Evolutionary conservation across 2,888 invertebrate genomes (phyloP).

Genomic region (Morpho achilles): DNA sequence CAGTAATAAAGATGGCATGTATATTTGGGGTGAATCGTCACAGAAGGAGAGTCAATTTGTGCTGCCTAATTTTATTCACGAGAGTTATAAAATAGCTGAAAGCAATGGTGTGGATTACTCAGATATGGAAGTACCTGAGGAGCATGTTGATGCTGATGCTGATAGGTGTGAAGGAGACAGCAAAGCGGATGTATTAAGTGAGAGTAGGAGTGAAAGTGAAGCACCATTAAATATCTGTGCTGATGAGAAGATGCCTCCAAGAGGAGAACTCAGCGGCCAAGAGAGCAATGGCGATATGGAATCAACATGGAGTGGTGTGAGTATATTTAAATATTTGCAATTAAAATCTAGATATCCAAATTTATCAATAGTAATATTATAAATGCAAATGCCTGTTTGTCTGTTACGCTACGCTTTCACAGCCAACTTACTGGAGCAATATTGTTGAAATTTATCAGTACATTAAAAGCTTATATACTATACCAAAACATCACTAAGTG

Average conservation of each 20-base stretch:
- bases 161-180: constrained; percentile 52
- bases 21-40: constrained; percentile 66
- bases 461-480: too few species aligned
- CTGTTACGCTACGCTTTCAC: too few species aligned
- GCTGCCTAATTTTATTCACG: constrained; percentile 68
- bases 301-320: constrained; percentile 86
- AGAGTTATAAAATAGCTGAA: constrained; percentile 68
- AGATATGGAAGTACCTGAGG: constrained; percentile 41
- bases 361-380: too few species aligned
- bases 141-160: constrained; percentile 35
- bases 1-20: constrained; percentile 48
- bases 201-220: constrained; percentile 53
- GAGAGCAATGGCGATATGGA: constrained; percentile 92
- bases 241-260: constrained; percentile 92
- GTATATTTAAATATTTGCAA: constrained; percentile 27
- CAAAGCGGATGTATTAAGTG: constrained; percentile 62
- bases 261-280: constrained; percentile 92
- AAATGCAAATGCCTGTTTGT: too few species aligned
- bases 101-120: constrained; percentile 54
- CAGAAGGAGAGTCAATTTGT: constrained; percentile 66
- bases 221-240: constrained; percentile 85
- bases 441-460: too few species aligned
- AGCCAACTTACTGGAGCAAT: too few species aligned
- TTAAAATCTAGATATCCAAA: too few species aligned
- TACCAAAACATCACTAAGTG: too few species aligned